Evolutionary conservation across 2,888 invertebrate genomes (phyloP), one percentile per base, ranked within the genome.

Genomic region (Chrysolina haemoptera): DNA sequence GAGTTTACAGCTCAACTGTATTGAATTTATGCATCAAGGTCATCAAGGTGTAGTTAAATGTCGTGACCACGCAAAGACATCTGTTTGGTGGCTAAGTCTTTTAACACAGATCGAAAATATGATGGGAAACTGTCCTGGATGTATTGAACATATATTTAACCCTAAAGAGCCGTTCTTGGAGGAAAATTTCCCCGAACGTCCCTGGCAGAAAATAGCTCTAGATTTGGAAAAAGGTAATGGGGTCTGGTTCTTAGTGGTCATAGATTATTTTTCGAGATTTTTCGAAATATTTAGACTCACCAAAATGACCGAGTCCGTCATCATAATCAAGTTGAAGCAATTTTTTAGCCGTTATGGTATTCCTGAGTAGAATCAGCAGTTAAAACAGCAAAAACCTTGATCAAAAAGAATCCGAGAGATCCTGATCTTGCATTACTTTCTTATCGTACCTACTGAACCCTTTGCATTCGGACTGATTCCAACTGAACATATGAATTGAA

Each of bases 291-390:
- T 76, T 50, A 74, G 63, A 12, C 41, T 80, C 8, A 48, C 50
- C 22, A 67, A 59, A 27, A 67, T 74, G 53, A 72, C 69, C 16
- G 73, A 70, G 68, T 43, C n/a, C n/a, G 48, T 67, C 16, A 71
- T 82, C 40, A 78, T 80, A 20, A 48, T 40, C 43, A 78, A 77
- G 71, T 22, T 79, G 53, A 74, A 80, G 75, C 48, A 63, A 35
- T 50, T 81, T 9, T 83, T 83, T 73, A 41, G 77, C 40, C 71
- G 80, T 71, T 79, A 76, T 70, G 82, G 81, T 16, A 76, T 80
- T 27, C 27, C 27, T 27, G 27, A 55, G 59, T 76, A 22, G 71
- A 74, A 18, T 65, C 70, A 20, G 65, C 71, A 43, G 76, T 74
- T 11, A 68, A 74, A 68, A 62, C 55, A 10, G 71, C 74, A 27